Percentiles rank a stretch among this genome's conserved stretches.
phyloP scores from a whole-genome alignment of 2,888 invertebrate species.

The Apodemia zela region DNA sequence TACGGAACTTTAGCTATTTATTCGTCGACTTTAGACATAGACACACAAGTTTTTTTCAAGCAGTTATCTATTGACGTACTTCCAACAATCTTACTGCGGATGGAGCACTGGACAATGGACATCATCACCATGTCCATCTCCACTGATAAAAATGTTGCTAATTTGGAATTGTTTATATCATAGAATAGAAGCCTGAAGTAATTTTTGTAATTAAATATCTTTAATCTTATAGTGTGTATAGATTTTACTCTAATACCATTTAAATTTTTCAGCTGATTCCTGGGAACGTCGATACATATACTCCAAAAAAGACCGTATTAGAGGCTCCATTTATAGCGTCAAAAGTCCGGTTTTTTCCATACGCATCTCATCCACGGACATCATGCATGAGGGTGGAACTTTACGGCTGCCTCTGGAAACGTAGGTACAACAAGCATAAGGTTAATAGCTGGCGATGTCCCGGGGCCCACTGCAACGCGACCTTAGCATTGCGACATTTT shows the following conservation, averaged over 20 bases:
- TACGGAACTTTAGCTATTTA: no score
- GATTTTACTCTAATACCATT: background rate
- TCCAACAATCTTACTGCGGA: no score
- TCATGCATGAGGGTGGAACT: constrained; percentile 96
- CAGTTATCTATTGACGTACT: no score
- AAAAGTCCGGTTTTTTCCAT: constrained; percentile 92
- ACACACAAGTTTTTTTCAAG: no score
- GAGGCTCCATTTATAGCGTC: constrained; percentile 93
- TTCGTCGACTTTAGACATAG: no score
- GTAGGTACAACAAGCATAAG: constrained; percentile 57
- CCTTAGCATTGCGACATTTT: background rate
- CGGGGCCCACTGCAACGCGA: constrained; percentile 51
- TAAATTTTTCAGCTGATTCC: constrained; percentile 81
- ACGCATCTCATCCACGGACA: constrained; percentile 90
- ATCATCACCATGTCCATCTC: no score
- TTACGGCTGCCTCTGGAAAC: constrained; percentile 88
- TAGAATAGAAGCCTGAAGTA: no score
- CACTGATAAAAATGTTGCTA: no score
- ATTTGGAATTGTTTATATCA: no score
- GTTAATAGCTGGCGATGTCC: constrained; percentile 37
- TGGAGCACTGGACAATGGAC: no score
- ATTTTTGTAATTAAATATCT: no score
- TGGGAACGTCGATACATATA: constrained; percentile 89
- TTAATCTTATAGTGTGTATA: no score
- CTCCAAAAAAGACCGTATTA: constrained; percentile 84